Conservation (phyloP, 2,113 vertebrate species). For the Pogona vitticeps region DNA sequence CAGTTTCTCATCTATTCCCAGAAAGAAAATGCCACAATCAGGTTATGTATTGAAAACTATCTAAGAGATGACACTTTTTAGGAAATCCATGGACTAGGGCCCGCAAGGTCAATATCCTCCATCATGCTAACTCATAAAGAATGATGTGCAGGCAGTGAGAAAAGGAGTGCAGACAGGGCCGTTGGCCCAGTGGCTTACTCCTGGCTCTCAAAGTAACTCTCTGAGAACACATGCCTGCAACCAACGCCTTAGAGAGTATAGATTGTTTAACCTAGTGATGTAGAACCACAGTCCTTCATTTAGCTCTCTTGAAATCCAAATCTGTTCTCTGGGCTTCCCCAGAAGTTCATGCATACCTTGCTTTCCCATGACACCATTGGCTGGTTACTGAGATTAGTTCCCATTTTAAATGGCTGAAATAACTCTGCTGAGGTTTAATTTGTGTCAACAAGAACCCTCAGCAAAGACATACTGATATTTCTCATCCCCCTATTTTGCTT, state of each 20-base stretch:
- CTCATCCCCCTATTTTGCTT: too few relatives aligned
- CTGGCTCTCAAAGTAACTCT: background rate
- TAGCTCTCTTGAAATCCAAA: background rate
- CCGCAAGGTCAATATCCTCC: background rate
- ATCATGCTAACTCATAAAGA: background rate
- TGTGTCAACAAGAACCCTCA: too few relatives aligned
- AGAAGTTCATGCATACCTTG: too few relatives aligned
- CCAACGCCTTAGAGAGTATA: background rate
- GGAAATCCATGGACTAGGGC: too few relatives aligned
- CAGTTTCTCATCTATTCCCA: accelerated
- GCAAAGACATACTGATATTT: too few relatives aligned
- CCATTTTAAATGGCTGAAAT: background rate
- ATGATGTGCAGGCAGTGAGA: background rate
- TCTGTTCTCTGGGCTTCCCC: too few relatives aligned
- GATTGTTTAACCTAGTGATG: background rate
- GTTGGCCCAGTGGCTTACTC: background rate
- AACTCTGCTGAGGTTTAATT: background rate
- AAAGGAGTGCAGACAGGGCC: background rate
- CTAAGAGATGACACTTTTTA: background rate
- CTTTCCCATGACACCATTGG: too few relatives aligned
- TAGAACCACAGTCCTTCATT: too few relatives aligned
- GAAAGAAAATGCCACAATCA: background rate
- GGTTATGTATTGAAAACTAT: too few relatives aligned
- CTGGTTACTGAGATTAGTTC: too few relatives aligned
- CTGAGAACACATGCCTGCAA: background rate